Evolutionary conservation across 2,113 vertebrate species (phyloP).

Genomic region (Lethenteron camtschaticum): DNA sequence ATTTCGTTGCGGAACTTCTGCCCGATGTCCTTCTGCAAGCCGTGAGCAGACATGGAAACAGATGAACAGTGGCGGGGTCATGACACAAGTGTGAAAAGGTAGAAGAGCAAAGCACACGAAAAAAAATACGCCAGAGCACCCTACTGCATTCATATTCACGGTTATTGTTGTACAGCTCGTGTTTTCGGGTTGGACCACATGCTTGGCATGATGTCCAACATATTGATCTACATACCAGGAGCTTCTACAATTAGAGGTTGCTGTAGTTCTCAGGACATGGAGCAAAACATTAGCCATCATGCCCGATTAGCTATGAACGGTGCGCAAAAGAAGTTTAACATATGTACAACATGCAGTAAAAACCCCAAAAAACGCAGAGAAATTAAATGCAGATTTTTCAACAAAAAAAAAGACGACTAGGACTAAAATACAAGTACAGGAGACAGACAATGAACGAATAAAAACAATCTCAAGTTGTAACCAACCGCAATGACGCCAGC

Average conservation of each 20-base stretch:
- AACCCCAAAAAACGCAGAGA: not conserved
- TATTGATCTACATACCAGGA: not conserved
- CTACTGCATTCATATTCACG: not conserved
- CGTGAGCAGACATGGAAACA: constrained; percentile 13
- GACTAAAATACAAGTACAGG: not conserved
- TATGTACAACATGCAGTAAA: constrained; percentile 4
- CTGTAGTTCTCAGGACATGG: too few relatives aligned
- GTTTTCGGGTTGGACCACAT: too few relatives aligned
- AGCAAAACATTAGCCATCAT: not conserved
- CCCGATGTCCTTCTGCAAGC: constrained; percentile 59
- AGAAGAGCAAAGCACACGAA: not conserved
- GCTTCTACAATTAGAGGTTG: too few relatives aligned
- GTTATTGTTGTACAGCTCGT: not conserved
- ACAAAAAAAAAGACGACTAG: not conserved
- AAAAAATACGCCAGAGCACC: not conserved
- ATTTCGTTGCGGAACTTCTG: constrained; percentile 96
- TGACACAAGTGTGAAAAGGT: too few relatives aligned
- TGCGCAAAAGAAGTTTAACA: constrained; percentile 4
- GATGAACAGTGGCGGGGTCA: too few relatives aligned
- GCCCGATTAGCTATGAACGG: not conserved
- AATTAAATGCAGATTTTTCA: not conserved
- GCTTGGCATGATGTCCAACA: not conserved
- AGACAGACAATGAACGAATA: not conserved
- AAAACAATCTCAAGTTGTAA: not conserved
- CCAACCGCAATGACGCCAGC: constrained; percentile 74